Percentiles rank a stretch among this genome's conserved stretches.
Conservation (phyloP, 2,797 vertebrate species). For the Momotus momota region DNA sequence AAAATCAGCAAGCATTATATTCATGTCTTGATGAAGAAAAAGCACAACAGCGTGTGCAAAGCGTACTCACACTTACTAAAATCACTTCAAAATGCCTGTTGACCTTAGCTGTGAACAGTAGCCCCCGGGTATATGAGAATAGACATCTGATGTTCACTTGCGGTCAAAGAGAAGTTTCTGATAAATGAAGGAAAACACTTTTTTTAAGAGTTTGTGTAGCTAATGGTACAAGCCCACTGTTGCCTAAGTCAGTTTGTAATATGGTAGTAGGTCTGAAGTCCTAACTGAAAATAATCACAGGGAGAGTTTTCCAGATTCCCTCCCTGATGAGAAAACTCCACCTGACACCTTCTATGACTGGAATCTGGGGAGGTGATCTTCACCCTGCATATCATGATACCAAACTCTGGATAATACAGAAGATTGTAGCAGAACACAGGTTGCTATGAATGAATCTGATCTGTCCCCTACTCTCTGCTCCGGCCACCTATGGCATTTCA, state of each 20-base stretch:
- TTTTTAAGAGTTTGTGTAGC: neutral
- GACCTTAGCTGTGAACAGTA: neutral
- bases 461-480: neutral
- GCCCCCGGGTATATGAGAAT: neutral
- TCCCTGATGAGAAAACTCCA: neutral
- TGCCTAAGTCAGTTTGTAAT: neutral
- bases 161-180: neutral
- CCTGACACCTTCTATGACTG: neutral
- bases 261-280: neutral
- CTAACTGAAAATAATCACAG: neutral
- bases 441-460: neutral
- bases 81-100: neutral
- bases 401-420: neutral
- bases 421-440: neutral
- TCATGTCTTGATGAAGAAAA: neutral
- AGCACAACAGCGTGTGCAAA: neutral
- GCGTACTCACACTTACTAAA: neutral
- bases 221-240: neutral
- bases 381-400: neutral
- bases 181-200: neutral
- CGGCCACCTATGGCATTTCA: neutral
- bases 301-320: neutral
- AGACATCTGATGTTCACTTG: neutral
- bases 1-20: constrained; percentile 2
- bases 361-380: neutral